Evolutionary conservation across 2,888 invertebrate genomes (phyloP).

Genomic region (Netelia inedita): DNA sequence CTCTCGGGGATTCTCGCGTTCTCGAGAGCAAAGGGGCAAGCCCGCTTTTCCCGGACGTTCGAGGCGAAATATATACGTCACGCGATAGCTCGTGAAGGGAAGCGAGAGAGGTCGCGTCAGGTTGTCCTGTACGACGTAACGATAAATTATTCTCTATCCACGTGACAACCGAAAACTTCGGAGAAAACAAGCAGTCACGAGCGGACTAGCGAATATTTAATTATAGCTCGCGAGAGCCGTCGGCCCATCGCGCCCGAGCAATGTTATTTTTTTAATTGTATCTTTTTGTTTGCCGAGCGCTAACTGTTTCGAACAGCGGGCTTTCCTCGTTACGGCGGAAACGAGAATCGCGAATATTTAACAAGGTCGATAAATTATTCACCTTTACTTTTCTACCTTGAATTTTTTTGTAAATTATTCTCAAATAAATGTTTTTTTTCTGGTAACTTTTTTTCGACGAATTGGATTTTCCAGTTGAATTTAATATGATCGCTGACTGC

Average conservation of each 20-base stretch:
- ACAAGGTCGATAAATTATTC: not conserved
- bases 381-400: not conserved
- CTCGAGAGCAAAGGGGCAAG: not conserved
- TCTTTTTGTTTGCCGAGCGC: not conserved
- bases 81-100: not conserved
- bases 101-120: not conserved
- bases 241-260: not conserved
- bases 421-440: not conserved
- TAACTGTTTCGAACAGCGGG: not conserved
- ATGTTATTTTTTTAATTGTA: not conserved
- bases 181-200: not conserved
- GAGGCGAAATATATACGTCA: not conserved
- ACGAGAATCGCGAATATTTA: not conserved
- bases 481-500: too few species aligned
- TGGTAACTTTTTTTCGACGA: not conserved
- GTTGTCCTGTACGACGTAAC: not conserved
- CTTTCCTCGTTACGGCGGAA: not conserved
- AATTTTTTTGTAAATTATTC: not conserved
- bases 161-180: not conserved
- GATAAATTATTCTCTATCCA: conserved; percentile 7
- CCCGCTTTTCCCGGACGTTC: not conserved
- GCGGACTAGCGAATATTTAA: not conserved
- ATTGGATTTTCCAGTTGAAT: too few species aligned
- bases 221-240: not conserved
- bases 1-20: conserved; percentile 11